Evolutionary conservation across 2,797 vertebrate genomes (phyloP).

Genomic region (Notolepis coatsorum): DNA sequence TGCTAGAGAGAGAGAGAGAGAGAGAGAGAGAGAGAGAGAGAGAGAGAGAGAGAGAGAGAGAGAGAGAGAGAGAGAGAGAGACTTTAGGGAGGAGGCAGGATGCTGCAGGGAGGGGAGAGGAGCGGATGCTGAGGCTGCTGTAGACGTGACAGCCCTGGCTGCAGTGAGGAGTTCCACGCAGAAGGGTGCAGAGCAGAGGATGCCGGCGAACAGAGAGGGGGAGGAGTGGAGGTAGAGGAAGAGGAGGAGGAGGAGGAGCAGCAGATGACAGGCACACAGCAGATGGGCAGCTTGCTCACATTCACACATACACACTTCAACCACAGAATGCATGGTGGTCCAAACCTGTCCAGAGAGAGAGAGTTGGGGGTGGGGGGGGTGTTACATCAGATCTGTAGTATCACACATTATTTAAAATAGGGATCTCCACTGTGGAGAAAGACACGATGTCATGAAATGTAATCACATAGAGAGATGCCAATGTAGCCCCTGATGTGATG

Average conservation of each 20-base stretch:
- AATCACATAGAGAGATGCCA: neutral
- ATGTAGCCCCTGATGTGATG: neutral
- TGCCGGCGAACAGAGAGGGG: slow-evolving; percentile 28
- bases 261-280: slow-evolving; percentile 36
- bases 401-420: slow-evolving; percentile 45
- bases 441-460: slow-evolving; percentile 31
- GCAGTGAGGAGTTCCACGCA: slow-evolving; percentile 31
- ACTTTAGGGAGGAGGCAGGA: slow-evolving; percentile 43
- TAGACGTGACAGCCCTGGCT: slow-evolving; percentile 40
- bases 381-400: slow-evolving; percentile 6
- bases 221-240: slow-evolving; percentile 29
- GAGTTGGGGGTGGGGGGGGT: slow-evolving; percentile 15
- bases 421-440: slow-evolving; percentile 59
- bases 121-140: slow-evolving; percentile 54
- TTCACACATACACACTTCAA: slow-evolving; percentile 34
- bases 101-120: slow-evolving; percentile 46
- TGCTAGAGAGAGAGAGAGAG: slow-evolving; percentile 49
- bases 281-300: slow-evolving; percentile 48
- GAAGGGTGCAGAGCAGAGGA: slow-evolving; percentile 36
- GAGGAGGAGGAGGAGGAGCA: slow-evolving; percentile 27
- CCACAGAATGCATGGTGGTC: slow-evolving; percentile 63
- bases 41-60: neutral
- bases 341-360: slow-evolving; percentile 63
- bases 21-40: neutral
- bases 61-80: slow-evolving; percentile 20